Conservation (phyloP, 2,888 invertebrate species). For the Gymnocheta viridis region DNA sequence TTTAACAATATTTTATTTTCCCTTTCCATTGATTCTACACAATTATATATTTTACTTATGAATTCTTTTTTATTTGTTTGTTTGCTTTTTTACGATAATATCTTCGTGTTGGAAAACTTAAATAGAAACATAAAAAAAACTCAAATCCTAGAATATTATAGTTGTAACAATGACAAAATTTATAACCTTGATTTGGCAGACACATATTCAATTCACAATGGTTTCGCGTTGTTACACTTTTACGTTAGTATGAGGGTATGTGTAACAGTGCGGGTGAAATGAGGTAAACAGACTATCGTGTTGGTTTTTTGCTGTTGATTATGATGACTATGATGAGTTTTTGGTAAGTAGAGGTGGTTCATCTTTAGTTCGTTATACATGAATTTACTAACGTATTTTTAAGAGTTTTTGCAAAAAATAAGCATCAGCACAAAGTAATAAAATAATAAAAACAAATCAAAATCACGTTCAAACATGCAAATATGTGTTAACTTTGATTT, state of each 20-base stretch:
- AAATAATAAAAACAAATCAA: conserved; percentile 75
- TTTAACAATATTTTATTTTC: conserved; percentile 3
- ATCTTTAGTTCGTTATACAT: neutral
- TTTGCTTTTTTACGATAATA: conserved; percentile 78
- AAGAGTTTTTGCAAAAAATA: neutral
- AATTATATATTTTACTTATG: conserved; percentile 28
- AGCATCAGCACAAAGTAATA: conserved; percentile 60
- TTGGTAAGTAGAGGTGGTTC: neutral
- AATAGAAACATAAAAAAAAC: conserved; percentile 39
- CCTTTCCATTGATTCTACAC: neutral
- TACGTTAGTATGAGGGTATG: neutral
- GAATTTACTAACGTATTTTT: conserved; percentile 14
- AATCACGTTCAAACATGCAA: conserved; percentile 80
- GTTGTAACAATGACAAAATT: conserved; percentile 55
- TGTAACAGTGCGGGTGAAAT: neutral
- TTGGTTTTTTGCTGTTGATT: conserved; percentile 15
- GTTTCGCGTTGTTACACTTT: neutral
- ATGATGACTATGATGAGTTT: conserved; percentile 11
- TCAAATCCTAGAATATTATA: conserved; percentile 53
- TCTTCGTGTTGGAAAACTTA: conserved; percentile 77
- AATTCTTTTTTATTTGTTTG: conserved; percentile 49
- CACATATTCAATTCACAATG: conserved; percentile 30
- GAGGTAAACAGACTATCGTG: neutral
- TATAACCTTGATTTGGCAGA: conserved; percentile 62
- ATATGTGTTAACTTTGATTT: conserved; percentile 79